These are phyloP conservation scores for Polydrusus pterygomalis DNA, from an alignment of 2,888 invertebrate species.

Conservation along the genomic window DNA sequence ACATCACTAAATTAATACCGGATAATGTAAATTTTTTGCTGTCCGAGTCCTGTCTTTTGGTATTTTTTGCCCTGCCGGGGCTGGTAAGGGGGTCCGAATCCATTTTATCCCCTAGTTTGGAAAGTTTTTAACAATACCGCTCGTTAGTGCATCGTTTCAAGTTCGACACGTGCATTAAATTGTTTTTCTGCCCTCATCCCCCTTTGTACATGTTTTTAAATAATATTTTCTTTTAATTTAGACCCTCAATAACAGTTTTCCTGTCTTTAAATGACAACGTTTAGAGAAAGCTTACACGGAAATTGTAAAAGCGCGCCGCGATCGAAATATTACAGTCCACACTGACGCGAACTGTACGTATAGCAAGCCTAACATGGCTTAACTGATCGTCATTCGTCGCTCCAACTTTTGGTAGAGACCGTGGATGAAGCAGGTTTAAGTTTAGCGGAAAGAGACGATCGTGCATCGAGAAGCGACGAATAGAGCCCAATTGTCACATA, in stretches of 20 bases:
- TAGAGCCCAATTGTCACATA: slow-evolving; percentile 30
- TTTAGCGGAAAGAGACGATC: slow-evolving; percentile 54
- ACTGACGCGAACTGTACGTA: slow-evolving; percentile 33
- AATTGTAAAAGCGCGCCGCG: slow-evolving; percentile 33
- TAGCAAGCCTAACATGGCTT: slow-evolving; percentile 62
- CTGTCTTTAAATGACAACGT: slow-evolving; percentile 23
- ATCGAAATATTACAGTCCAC: slow-evolving; percentile 42
- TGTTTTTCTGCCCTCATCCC: slow-evolving; percentile 48
- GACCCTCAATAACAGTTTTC: slow-evolving; percentile 8
- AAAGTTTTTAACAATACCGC: slow-evolving; percentile 59
- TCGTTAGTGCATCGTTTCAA: slow-evolving; percentile 63
- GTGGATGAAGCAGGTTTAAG: slow-evolving; percentile 58
- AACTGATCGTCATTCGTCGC: slow-evolving; percentile 66
- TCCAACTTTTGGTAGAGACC: slow-evolving; percentile 69
- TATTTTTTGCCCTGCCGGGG: slow-evolving; percentile 60
- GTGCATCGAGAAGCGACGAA: slow-evolving; percentile 37
- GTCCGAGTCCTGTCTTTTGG: slow-evolving; percentile 50
- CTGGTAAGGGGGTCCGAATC: slow-evolving; percentile 66
- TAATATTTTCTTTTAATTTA: slow-evolving; percentile 22
- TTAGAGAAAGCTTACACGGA: slow-evolving; percentile 32
- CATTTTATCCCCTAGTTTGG: slow-evolving; percentile 64
- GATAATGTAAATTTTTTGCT: slow-evolving; percentile 43
- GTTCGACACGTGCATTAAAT: slow-evolving; percentile 31
- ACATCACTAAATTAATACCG: slow-evolving; percentile 74
- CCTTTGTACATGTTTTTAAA: slow-evolving; percentile 52